A percentile compares a stretch with the other conserved stretches of the same genome.
Conservation (phyloP, 2,113 vertebrate species). For the Baryphthengus martii region DNA sequence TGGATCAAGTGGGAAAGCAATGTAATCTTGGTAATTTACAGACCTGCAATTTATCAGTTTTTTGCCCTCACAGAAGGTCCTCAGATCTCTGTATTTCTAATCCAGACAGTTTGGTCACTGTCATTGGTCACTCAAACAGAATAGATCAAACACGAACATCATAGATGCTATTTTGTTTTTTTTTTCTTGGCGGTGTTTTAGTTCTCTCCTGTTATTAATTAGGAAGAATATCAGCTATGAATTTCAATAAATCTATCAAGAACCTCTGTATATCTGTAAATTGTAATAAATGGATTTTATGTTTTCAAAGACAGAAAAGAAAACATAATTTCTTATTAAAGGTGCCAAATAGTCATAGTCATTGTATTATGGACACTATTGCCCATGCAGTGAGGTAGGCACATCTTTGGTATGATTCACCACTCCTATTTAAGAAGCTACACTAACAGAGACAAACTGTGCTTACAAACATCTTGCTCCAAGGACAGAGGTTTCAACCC, state of each 20-base stretch:
- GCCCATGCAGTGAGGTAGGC: neutral
- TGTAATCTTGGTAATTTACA: neutral
- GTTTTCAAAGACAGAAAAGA: neutral
- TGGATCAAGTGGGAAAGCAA: neutral
- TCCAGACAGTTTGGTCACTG: accelerated
- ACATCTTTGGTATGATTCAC: neutral
- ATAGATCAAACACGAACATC: neutral
- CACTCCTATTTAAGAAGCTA: neutral
- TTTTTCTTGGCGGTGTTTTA: neutral
- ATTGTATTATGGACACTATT: neutral
- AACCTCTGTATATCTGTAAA: neutral
- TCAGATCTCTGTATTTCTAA: neutral
- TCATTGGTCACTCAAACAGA: neutral
- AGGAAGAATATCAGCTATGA: neutral
- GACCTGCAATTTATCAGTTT: neutral
- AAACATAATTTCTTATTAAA: neutral
- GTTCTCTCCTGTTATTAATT: neutral
- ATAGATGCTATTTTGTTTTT: neutral
- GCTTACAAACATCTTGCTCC: neutral
- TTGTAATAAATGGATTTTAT: neutral
- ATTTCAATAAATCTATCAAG: neutral
- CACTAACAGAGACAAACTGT: neutral
- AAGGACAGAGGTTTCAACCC: neutral
- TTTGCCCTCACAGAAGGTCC: neutral
- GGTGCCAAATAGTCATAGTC: neutral